phyloP scores from a whole-genome alignment of 2,888 invertebrate genomes.

The Mimas tiliae region DNA sequence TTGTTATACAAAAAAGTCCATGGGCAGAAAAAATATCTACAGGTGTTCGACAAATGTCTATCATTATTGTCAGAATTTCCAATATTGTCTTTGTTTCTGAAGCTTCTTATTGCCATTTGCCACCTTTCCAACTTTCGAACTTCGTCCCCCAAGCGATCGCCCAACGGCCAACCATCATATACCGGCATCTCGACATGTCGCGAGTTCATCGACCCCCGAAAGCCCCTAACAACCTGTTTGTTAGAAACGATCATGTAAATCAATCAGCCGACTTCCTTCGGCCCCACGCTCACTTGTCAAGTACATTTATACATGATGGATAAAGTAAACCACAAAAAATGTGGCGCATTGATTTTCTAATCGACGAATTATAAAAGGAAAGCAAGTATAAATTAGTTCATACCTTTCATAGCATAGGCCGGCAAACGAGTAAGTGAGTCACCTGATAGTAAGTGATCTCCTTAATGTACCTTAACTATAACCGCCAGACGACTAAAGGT shows the following conservation, averaged over 20 bases:
- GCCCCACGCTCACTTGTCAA: slow-evolving; percentile 26
- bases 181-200: background rate
- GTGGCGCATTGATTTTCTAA: background rate
- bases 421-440: too few relatives aligned
- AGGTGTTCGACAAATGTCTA: too few relatives aligned
- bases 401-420: too few relatives aligned
- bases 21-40: too few relatives aligned
- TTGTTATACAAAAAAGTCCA: too few relatives aligned
- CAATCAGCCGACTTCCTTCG: slow-evolving; percentile 40
- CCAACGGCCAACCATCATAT: background rate
- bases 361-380: background rate
- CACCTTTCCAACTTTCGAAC: background rate
- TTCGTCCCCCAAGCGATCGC: background rate
- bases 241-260: slow-evolving; percentile 39
- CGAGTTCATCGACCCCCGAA: slow-evolving; percentile 26
- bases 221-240: slow-evolving; percentile 38
- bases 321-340: slow-evolving; percentile 10
- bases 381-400: too few relatives aligned
- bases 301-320: slow-evolving; percentile 23
- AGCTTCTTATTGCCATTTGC: too few relatives aligned
- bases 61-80: background rate
- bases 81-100: too few relatives aligned
- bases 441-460: too few relatives aligned
- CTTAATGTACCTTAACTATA: background rate
- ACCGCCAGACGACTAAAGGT: too few relatives aligned